phyloP scores from a whole-genome alignment of 2,797 vertebrate species.

The Merluccius polli region DNA sequence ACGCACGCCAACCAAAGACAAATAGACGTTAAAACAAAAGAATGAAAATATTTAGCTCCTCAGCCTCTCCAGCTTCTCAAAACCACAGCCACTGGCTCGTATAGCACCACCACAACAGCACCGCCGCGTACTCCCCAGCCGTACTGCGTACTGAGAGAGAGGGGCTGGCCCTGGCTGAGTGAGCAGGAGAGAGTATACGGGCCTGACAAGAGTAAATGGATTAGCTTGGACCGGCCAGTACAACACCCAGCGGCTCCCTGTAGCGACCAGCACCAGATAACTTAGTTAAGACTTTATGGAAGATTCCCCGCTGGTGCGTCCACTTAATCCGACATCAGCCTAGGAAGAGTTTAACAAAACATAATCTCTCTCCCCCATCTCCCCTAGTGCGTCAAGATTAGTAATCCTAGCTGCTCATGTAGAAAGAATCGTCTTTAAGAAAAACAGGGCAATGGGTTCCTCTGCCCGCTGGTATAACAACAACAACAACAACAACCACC shows the following conservation, averaged over 20 bases:
- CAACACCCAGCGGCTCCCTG: not conserved
- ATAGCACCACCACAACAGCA: not conserved
- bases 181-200: not conserved
- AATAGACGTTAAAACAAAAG: not conserved
- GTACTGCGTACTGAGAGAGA: not conserved
- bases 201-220: not conserved
- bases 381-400: not conserved
- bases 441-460: not conserved
- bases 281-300: not conserved
- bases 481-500: too few species aligned
- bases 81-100: not conserved
- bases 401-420: not conserved
- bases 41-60: not conserved
- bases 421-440: not conserved
- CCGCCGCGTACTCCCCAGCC: not conserved
- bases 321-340: slow-evolving; percentile 2
- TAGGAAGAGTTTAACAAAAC: not conserved
- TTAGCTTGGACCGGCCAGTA: not conserved
- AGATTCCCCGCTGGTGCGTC: not conserved
- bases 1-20: not conserved
- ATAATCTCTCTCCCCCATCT: not conserved
- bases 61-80: not conserved
- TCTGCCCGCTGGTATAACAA: not conserved
- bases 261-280: not conserved
- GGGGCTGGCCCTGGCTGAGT: not conserved